Evolutionary conservation across 2,797 vertebrate genomes (phyloP), one percentile per base, ranked within the genome.

Genomic region (Pterois miles): DNA sequence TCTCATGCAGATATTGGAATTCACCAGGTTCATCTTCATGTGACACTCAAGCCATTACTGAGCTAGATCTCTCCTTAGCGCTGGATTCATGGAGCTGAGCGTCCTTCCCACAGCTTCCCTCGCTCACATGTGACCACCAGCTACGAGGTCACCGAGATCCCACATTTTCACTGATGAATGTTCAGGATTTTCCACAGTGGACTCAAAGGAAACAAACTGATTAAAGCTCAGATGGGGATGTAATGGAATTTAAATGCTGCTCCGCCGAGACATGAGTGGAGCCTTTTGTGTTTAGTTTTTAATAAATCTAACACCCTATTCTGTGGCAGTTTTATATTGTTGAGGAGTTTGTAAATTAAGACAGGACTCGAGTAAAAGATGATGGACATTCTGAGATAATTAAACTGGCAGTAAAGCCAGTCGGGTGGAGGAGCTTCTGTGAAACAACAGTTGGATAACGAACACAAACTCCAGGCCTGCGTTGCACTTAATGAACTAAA

Each of bases 151-250:
- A 76, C 66, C 4, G 2, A 74, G 74, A 90, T 92, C 92, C 91
- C 93, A 93, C 86, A 84, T 76, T 74, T 83, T 76, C 84, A 58
- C 68, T 82, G 78, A 75, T 81, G 76, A 79, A 85, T 88, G 87
- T 90, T 90, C 88, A 78, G 53, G 22, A 77, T 89, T 93, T 94
- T 93, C 91, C 88, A 80, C 85, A 63, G 68, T 48, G 68, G 75
- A 82, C 70, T 71, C 34, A 66, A 83, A 76, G 53, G 50, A 75
- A 84, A 74, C 78, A 74, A 71, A 88, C 74, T 70, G 75, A 75
- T 63, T 77, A 46, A 34, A 74, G 20, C 72, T 67, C 22, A 11
- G 63, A 20, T 1, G 38, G 10, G 62, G 4, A 20, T 59, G 48
- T 3, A 68, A 66, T 59, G 72, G 33, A 36, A 76, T 76, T 68